These are phyloP conservation scores for Cheilosia impressa DNA, from an alignment of 2,888 invertebrate genomes.

Conservation along the genomic window DNA sequence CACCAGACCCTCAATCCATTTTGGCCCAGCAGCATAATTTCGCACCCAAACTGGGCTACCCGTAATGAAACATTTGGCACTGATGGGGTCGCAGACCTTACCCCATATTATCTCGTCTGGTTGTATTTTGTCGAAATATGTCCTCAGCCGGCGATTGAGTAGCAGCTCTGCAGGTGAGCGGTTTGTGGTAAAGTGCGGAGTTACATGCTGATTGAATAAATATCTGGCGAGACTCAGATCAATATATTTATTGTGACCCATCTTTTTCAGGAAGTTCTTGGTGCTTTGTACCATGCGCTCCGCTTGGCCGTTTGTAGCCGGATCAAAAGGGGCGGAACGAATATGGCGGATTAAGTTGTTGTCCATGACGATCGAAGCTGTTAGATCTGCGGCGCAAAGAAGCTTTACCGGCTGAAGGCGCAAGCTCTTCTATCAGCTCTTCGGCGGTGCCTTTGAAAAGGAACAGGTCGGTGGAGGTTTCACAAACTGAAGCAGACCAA, in stretches of 20 bases:
- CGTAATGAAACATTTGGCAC: slow-evolving; percentile 21
- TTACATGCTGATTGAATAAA: no score
- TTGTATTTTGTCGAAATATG: slow-evolving; percentile 25
- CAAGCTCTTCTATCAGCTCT: no score
- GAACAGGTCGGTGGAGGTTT: no score
- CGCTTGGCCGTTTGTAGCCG: slow-evolving; percentile 48
- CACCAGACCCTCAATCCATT: slow-evolving; percentile 12
- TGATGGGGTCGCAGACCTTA: slow-evolving; percentile 10
- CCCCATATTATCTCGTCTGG: slow-evolving; percentile 15
- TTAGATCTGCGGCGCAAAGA: no score
- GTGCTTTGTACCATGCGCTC: slow-evolving; percentile 37
- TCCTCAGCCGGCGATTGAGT: slow-evolving; percentile 8
- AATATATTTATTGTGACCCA: slow-evolving; percentile 6
- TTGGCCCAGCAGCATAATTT: slow-evolving; percentile 35
- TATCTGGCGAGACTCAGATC: no score
- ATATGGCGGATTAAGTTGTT: slow-evolving; percentile 63
- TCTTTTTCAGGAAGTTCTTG: slow-evolving; percentile 28
- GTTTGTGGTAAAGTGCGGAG: no score
- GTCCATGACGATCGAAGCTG: slow-evolving; percentile 37
- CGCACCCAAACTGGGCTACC: slow-evolving; percentile 31
- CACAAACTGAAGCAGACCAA: no score
- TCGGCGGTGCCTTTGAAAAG: no score
- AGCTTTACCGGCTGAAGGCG: no score
- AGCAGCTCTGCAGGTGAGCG: slow-evolving; percentile 14
- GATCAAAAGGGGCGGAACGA: slow-evolving; percentile 56